phyloP scores from a whole-genome alignment of 2,888 invertebrate genomes.

The Lasioglossum calceatum region DNA sequence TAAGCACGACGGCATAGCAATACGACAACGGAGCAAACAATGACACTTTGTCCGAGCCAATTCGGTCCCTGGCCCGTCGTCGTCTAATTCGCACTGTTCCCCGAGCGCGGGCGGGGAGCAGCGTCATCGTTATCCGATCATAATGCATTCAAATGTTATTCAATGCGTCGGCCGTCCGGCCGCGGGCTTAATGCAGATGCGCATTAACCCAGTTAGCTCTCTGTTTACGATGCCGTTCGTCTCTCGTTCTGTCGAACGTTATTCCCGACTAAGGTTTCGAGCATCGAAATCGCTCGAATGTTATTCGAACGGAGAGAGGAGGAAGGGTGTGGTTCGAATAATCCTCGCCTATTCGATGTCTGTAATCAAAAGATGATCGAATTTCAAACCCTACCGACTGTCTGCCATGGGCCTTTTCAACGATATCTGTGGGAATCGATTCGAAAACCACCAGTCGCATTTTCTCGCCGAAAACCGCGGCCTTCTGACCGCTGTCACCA shows the following conservation, averaged over 20 bases:
- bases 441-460: neutral
- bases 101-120: neutral
- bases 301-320: neutral
- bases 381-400: neutral
- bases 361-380: slow-evolving; percentile 13
- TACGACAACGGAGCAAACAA: neutral
- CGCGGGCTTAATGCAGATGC: slow-evolving; percentile 20
- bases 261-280: neutral
- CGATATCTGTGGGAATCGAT: neutral
- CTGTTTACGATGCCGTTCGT: neutral
- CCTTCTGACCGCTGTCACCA: neutral
- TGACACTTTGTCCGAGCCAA: neutral
- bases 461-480: neutral
- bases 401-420: neutral
- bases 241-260: slow-evolving; percentile 2
- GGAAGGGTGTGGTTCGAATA: neutral
- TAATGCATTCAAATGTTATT: slow-evolving; percentile 36
- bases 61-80: neutral
- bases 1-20: neutral
- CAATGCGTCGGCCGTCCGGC: neutral
- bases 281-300: neutral
- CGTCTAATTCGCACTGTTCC: neutral
- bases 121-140: slow-evolving; percentile 18
- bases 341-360: neutral
- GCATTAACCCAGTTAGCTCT: slow-evolving; percentile 39